Evolutionary conservation across 2,888 invertebrate species (phyloP), one percentile per base, ranked within the genome.

Genomic region (Pterostichus niger): DNA sequence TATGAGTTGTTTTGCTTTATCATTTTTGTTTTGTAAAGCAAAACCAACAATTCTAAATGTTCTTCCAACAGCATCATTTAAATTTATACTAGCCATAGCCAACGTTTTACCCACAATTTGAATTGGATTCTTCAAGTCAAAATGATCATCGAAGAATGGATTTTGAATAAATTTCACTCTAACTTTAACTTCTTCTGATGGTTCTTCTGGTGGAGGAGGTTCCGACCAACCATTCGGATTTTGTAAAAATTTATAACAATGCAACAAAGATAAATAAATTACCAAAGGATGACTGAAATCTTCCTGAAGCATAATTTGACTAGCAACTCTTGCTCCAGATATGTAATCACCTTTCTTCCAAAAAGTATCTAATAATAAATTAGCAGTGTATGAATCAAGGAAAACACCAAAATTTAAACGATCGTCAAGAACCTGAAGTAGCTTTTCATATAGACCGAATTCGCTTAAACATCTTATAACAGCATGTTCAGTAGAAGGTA

Each of bases 331-430:
- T 0, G 96, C 95, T 13, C 98, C 98, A 83, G 92, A 91, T 56
- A 91, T 91, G 88, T 91, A 95, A 87, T 96, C 92, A 81, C 94
- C 90, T 44, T 91, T 90, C 87, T 94, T 93, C 82, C 98, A 90
- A 86, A 96, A 94, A 81, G 92, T 92, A 88, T 98, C 95, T 90
- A 99, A 91, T 49, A 98, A 89, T 76, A 98, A 91, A 89, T 96
- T 97, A 7, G 94, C 94, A 40, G 93, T 92, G 86, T 94, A 95
- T 84, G 93, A 90, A 90, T 99, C 97, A n/a, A 97, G 93, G 88
- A 98, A 98, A 44, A 99, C 90, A 0, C 99, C 99, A 91, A 95
- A 99, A 87, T 95, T 95, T 13, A 96, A 88, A 80, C 96, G 94
- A 88, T 98, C 95, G 87, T 95, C 93, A 64, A 99, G 90, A 6